phyloP scores from a whole-genome alignment of 35 echinoderm and acorn worm species.

The Stichopus chloronotus region DNA sequence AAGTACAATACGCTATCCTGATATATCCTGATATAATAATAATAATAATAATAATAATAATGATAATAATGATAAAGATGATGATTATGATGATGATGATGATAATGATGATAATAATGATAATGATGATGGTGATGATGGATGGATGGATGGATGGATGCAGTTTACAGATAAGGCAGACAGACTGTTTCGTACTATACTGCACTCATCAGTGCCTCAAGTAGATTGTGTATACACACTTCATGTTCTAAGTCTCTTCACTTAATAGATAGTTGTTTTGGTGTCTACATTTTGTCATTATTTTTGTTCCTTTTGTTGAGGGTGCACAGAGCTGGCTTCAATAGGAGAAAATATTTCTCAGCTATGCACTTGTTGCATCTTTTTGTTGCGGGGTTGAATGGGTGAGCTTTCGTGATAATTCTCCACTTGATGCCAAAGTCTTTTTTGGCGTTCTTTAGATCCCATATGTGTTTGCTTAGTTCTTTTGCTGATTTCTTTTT shows the following conservation, averaged over 20 bases:
- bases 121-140: background rate
- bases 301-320: background rate
- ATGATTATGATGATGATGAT: too few species aligned
- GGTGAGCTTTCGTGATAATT: background rate
- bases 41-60: too few species aligned
- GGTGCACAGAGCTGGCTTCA: background rate
- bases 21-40: too few species aligned
- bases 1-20: too few species aligned
- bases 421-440: background rate
- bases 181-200: background rate
- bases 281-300: background rate
- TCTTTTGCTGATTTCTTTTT: constrained; percentile 23
- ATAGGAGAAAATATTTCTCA: background rate
- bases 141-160: too few species aligned
- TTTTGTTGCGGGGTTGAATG: constrained; percentile 32
- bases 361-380: constrained; percentile 20
- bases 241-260: background rate
- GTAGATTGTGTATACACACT: background rate
- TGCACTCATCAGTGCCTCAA: background rate
- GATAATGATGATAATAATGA: too few species aligned
- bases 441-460: background rate
- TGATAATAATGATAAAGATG: too few species aligned
- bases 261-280: background rate
- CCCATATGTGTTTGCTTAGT: constrained; percentile 19
- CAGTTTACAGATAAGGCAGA: background rate